Percentiles rank a stretch among this genome's conserved stretches.
These are phyloP conservation scores for Anabacerthia variegaticeps DNA, from an alignment of 2,797 vertebrate genomes.

Conservation along the genomic window DNA sequence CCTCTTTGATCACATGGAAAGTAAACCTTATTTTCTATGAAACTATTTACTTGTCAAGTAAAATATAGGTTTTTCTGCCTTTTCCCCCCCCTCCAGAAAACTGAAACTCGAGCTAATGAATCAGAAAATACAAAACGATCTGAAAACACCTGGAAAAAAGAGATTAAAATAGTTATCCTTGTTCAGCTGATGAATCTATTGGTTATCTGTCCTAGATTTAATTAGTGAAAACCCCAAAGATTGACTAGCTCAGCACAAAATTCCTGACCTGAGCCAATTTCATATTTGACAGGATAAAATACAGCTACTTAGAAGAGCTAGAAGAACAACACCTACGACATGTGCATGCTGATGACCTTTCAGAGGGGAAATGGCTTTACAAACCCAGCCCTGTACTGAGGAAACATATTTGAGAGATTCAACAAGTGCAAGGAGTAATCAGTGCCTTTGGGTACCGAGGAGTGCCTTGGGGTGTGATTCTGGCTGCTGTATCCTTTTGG, in stretches of 20 bases:
- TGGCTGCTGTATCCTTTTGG: background rate
- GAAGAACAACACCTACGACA: background rate
- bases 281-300: conserved; percentile 23
- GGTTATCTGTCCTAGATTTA: conserved; percentile 10
- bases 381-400: background rate
- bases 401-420: background rate
- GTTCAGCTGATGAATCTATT: background rate
- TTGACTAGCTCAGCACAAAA: conserved; percentile 9
- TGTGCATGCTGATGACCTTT: background rate
- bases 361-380: background rate
- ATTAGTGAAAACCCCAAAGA: background rate
- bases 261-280: background rate
- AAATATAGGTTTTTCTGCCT: background rate
- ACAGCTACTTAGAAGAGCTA: background rate
- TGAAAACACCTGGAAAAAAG: background rate
- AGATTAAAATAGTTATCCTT: background rate
- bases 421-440: background rate
- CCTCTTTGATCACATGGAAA: background rate
- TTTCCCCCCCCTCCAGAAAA: background rate
- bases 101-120: background rate
- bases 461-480: background rate
- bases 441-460: background rate
- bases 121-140: background rate
- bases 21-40: background rate
- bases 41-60: background rate